phyloP scores from a whole-genome alignment of 2,113 vertebrate genomes.

The Phylloscopus trochilus region DNA sequence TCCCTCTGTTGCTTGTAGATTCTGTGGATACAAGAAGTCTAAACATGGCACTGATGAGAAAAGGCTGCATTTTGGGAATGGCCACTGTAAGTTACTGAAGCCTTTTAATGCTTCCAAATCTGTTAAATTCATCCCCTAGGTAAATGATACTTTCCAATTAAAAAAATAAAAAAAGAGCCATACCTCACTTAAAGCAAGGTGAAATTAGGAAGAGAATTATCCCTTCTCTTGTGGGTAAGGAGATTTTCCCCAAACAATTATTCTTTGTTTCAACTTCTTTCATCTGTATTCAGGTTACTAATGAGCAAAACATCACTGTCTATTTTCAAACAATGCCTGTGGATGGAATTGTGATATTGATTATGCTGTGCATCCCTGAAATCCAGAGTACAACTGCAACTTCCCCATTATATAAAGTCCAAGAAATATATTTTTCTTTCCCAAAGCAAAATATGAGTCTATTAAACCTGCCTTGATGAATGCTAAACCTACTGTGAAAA shows the following conservation, averaged over 20 bases:
- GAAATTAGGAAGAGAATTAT: conserved; percentile 21
- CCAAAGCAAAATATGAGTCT: conserved; percentile 22
- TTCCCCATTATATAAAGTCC: conserved; percentile 30
- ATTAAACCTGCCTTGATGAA: not conserved
- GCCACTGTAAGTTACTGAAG: conserved; percentile 86
- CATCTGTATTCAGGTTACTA: conserved; percentile 15
- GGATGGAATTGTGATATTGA: not conserved
- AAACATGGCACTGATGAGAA: conserved; percentile 91
- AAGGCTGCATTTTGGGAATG: conserved; percentile 95
- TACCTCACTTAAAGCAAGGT: conserved; percentile 17
- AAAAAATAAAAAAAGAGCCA: not conserved
- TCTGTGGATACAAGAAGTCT: conserved; percentile 94
- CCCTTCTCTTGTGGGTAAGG: not conserved
- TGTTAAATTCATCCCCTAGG: not conserved
- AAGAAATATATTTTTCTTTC: not conserved
- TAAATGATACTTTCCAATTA: not conserved
- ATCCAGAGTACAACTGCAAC: not conserved
- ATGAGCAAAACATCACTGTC: not conserved
- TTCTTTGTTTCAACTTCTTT: conserved; percentile 36
- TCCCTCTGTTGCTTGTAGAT: conserved; percentile 78
- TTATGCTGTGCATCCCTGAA: not conserved
- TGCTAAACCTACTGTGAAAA: not conserved
- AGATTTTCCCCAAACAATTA: conserved; percentile 36
- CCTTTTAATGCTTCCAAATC: not conserved
- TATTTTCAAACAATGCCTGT: not conserved